phyloP scores from a whole-genome alignment of 2,888 invertebrate genomes.

The Aphidius colemani region DNA sequence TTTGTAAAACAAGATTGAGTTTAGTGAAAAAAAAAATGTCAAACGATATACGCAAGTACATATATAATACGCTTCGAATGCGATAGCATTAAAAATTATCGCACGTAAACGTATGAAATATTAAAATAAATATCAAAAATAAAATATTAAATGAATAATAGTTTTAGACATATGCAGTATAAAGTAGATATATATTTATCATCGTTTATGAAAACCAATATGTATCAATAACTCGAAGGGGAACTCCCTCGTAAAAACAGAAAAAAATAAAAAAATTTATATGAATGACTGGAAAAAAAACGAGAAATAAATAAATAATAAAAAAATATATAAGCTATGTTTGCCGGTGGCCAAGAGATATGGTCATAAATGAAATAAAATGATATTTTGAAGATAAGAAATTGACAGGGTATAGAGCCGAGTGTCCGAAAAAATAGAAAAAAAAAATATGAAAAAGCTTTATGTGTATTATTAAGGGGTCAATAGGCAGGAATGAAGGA shows the following conservation, averaged over 20 bases:
- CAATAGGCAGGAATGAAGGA: conserved; percentile 36
- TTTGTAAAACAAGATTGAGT: conserved; percentile 10
- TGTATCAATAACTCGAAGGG: conserved; percentile 43
- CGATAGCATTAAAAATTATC: no score
- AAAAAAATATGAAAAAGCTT: conserved; percentile 38
- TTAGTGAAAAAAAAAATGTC: background rate
- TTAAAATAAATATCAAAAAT: conserved; percentile 8
- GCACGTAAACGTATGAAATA: conserved; percentile 10
- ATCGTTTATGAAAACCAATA: conserved; percentile 13
- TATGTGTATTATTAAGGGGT: conserved; percentile 50
- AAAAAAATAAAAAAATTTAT: conserved; percentile 30
- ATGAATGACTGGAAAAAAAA: conserved; percentile 27
- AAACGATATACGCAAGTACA: background rate
- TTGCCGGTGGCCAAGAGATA: conserved; percentile 39
- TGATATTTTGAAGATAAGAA: conserved; percentile 56
- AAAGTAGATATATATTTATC: no score
- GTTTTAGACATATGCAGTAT: no score
- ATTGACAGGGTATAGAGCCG: conserved; percentile 30
- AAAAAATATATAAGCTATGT: conserved; percentile 23
- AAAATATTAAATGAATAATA: conserved; percentile 2
- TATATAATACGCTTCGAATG: background rate
- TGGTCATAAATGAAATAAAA: conserved; percentile 60
- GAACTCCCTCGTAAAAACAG: conserved; percentile 22
- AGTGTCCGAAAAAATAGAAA: conserved; percentile 27
- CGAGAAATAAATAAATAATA: conserved; percentile 21